Conservation (phyloP, 1,140 invertebrate species). For the Sweltsa coloradensis region DNA sequence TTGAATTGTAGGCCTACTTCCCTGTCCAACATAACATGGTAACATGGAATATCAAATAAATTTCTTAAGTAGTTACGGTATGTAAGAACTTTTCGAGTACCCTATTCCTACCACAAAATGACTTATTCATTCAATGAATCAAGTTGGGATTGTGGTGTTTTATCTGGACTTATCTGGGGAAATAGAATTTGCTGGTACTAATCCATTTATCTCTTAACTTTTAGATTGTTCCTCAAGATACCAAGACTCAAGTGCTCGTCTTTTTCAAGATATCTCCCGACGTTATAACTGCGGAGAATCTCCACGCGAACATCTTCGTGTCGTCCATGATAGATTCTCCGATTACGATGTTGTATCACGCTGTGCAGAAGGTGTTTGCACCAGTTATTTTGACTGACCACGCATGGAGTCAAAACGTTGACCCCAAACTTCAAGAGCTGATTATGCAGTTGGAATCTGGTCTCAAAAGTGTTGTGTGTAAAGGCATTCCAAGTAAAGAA, state of each 20-base stretch:
- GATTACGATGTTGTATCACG: slow-evolving; percentile 37
- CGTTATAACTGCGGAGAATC: slow-evolving; percentile 38
- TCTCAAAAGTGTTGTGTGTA: slow-evolving; percentile 31
- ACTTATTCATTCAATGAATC: background rate
- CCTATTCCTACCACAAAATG: background rate
- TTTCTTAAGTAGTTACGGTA: background rate
- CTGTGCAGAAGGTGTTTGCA: slow-evolving; percentile 36
- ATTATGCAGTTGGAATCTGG: slow-evolving; percentile 37
- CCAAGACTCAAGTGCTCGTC: slow-evolving; percentile 31
- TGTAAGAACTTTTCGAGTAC: background rate
- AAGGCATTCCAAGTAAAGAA: slow-evolving; percentile 2
- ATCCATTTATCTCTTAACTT: no score
- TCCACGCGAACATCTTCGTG: slow-evolving; percentile 35
- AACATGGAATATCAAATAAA: background rate
- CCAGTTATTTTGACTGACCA: slow-evolving; percentile 35
- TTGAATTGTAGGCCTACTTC: background rate
- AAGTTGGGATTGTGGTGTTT: background rate
- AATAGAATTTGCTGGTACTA: no score
- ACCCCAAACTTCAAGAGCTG: slow-evolving; percentile 38
- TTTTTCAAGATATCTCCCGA: slow-evolving; percentile 42
- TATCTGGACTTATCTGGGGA: no score
- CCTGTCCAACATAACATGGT: background rate
- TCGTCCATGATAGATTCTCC: slow-evolving; percentile 44
- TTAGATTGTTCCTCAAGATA: background rate
- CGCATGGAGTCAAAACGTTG: slow-evolving; percentile 33